These are phyloP conservation scores for Lycocorax pyrrhopterus DNA, from an alignment of 2,113 vertebrate species.

Conservation along the genomic window DNA sequence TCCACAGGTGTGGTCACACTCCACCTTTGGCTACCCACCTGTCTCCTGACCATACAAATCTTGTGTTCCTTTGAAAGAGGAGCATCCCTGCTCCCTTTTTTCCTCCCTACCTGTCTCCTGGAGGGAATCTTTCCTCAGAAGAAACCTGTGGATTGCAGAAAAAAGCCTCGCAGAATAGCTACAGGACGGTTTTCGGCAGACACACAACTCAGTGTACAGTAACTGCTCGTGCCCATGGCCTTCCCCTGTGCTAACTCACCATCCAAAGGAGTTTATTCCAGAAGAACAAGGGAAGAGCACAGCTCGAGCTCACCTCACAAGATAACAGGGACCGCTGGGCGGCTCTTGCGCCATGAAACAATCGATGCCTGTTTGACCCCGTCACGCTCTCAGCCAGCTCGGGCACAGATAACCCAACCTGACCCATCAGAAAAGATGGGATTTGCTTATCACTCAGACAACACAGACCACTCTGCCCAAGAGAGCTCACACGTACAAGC, in stretches of 20 bases:
- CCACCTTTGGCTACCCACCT: background rate
- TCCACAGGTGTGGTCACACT: background rate
- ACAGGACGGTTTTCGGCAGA: background rate
- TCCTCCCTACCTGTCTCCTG: background rate
- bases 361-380: background rate
- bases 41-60: background rate
- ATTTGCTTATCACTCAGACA: background rate
- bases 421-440: background rate
- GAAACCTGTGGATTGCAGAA: background rate
- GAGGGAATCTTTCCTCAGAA: fast-evolving
- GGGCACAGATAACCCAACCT: background rate
- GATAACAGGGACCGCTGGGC: background rate
- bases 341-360: background rate
- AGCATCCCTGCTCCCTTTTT: background rate
- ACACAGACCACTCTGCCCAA: background rate
- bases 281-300: background rate
- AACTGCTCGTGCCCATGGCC: background rate
- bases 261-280: background rate
- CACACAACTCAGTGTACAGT: background rate
- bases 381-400: background rate
- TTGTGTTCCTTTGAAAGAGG: background rate
- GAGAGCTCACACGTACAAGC: background rate
- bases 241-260: background rate
- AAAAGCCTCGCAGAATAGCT: background rate
- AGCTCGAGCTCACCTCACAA: background rate